Evolutionary conservation across 2,888 invertebrate species (phyloP), one percentile per base, ranked within the genome.

Genomic region (Cepaea hortensis): DNA sequence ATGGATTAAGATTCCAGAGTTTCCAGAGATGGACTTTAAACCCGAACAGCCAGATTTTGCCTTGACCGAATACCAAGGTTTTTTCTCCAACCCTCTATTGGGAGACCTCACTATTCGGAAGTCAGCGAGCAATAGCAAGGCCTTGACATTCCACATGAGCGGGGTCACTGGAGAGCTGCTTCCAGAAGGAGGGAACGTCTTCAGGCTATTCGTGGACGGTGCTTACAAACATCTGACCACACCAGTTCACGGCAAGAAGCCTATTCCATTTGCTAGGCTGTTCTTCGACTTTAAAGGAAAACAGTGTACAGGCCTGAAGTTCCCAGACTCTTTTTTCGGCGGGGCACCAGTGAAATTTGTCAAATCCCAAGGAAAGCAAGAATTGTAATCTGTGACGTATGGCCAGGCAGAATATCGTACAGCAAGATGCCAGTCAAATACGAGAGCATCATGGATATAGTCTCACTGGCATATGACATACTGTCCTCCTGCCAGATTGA

Each of bases 1-100:
- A 18, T 91, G 91, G 90, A 84, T 82, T 1, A 82, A 86, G 68
- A 7, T 61, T 35, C 46, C n/a, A 18, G 86, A 86, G 35, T 82
- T 86, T 23, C 86, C 86, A 11, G 82, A 86, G 48, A 48, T 86
- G 11, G 76, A 86, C 20, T 76, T 86, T 55, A 68, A 75, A 35
- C 65, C 81, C 13, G 46, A 81, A 35, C 50, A 50, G 35, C 6
- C 76, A 5, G 86, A 86, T 75, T 81, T 75, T 73, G 46, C 86
- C 48, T 23, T 86, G 23, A 23, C 75, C 4, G 81, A 81, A n/a
- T 86, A 86, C 82, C 81, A 81, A 55, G 86, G 86, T n/a, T 76
- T 68, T 9, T 86, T 76, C 76, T 62, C 81, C 9, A 81, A 62
- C 65, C 61, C 70, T 15, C 81, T 86, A 6, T 68, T 86, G 65